Conservation (phyloP, 2,888 invertebrate genomes). For the Seira musarum region DNA sequence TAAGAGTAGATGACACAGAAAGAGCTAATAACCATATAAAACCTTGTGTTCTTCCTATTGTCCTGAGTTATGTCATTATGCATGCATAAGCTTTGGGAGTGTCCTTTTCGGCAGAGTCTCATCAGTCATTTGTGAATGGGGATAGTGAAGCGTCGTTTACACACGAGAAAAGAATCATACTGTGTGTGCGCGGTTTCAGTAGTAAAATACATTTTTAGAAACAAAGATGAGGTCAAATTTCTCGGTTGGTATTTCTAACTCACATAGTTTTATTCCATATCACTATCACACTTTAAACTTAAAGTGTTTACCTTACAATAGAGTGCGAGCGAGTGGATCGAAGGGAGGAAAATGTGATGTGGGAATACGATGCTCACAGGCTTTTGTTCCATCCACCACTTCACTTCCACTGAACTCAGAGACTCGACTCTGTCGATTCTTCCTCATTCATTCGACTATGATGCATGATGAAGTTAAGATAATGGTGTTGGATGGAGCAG, state of each 20-base stretch:
- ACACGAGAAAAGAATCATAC: too few species aligned
- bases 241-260: not conserved
- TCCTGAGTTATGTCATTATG: too few species aligned
- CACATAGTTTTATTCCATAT: too few species aligned
- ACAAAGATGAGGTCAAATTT: slow-evolving; percentile 40
- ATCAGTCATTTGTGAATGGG: slow-evolving; percentile 42
- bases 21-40: too few species aligned
- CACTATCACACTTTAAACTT: too few species aligned
- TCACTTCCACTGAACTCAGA: too few species aligned
- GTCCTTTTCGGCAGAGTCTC: slow-evolving; percentile 45
- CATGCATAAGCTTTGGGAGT: slow-evolving; percentile 32
- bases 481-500: slow-evolving; percentile 4
- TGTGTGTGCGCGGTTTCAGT: not conserved
- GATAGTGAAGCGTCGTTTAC: too few species aligned
- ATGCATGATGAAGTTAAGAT: slow-evolving; percentile 9
- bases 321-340: too few species aligned
- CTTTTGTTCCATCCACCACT: not conserved
- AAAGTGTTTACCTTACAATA: too few species aligned
- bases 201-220: slow-evolving; percentile 14
- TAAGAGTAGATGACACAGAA: too few species aligned
- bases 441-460: not conserved
- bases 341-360: not conserved
- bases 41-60: too few species aligned
- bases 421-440: slow-evolving; percentile 1
- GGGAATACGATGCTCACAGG: not conserved